These are phyloP conservation scores for Anoura caudifer DNA, from an alignment of 2,113 vertebrate genomes.

Conservation along the genomic window DNA sequence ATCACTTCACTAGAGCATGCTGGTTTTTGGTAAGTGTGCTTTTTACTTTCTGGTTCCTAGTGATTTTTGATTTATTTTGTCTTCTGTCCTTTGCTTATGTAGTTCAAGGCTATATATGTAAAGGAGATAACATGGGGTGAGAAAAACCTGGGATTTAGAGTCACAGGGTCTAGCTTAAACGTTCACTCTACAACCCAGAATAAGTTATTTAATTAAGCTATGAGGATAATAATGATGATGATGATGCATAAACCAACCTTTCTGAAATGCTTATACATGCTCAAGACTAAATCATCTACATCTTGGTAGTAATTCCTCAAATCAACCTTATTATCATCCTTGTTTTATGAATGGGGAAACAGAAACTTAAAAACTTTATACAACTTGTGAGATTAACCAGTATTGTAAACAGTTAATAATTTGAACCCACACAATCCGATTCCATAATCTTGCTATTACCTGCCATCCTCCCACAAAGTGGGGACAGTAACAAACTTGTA, in stretches of 20 bases:
- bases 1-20: neutral
- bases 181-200: neutral
- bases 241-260: neutral
- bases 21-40: neutral
- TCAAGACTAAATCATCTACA: neutral
- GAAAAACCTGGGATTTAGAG: neutral
- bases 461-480: neutral
- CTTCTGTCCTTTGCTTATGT: neutral
- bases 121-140: neutral
- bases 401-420: neutral
- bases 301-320: neutral
- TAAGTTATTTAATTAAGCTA: neutral
- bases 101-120: neutral
- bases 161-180: neutral
- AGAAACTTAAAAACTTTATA: neutral
- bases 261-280: neutral
- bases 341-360: neutral
- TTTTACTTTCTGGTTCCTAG: neutral
- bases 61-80: neutral
- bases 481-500: neutral
- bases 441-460: neutral
- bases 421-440: neutral
- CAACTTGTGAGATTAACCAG: neutral
- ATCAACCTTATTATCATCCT: neutral
- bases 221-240: neutral